Percentiles rank a stretch among this genome's conserved stretches.
Evolutionary conservation across 2,797 vertebrate species (phyloP).

Genomic region (Artibeus lituratus): DNA sequence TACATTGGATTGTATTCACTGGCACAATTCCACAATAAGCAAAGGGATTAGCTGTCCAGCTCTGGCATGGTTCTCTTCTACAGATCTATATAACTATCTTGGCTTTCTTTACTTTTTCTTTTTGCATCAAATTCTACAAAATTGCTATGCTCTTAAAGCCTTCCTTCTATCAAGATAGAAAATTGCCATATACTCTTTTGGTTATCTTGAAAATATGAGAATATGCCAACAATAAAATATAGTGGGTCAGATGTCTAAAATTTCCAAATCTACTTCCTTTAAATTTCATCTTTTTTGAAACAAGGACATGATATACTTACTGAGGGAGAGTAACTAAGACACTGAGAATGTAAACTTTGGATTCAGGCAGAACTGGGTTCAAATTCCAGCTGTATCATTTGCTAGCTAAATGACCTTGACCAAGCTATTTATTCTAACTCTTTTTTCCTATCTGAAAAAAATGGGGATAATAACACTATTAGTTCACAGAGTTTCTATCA

Average conservation of each 20-base stretch:
- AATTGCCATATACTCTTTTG: neutral
- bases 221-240: neutral
- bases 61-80: conserved; percentile 42
- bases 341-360: neutral
- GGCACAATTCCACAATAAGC: conserved; percentile 41
- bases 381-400: neutral
- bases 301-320: neutral
- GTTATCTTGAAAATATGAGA: neutral
- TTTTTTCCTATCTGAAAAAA: neutral
- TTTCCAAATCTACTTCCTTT: neutral
- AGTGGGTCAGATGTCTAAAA: neutral
- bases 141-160: conserved; percentile 5
- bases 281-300: neutral
- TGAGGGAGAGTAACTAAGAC: neutral
- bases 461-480: neutral
- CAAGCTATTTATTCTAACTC: neutral
- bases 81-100: neutral
- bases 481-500: neutral
- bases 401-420: neutral
- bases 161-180: neutral
- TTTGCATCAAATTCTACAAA: neutral
- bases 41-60: conserved; percentile 18
- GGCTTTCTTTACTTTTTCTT: neutral
- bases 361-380: neutral
- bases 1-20: conserved; percentile 19